phyloP scores from a whole-genome alignment of 1,140 invertebrate genomes.

The Rhagoletis pomonella region DNA sequence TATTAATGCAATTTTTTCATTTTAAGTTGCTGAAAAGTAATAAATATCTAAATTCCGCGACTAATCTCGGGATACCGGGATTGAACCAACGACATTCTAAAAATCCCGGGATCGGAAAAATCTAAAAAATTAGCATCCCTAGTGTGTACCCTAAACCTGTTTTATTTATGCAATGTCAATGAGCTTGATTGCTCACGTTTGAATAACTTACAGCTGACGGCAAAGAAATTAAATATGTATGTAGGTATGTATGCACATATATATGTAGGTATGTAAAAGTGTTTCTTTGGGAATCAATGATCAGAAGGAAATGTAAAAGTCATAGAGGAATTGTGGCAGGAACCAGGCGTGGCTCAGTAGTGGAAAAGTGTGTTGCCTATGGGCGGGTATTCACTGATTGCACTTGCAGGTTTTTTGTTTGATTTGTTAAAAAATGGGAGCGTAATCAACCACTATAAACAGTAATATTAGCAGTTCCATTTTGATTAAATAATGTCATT shows the following conservation, averaged over 20 bases:
- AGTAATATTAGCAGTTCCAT: no score
- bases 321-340: constrained; percentile 4
- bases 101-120: no score
- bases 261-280: background rate
- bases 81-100: no score
- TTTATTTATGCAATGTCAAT: constrained; percentile 57
- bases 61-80: no score
- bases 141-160: constrained; percentile 52
- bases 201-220: constrained; percentile 30
- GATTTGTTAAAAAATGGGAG: background rate
- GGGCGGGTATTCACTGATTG: background rate
- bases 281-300: background rate
- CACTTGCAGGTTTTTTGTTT: background rate
- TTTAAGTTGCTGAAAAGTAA: no score
- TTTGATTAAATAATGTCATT: no score
- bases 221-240: constrained; percentile 16
- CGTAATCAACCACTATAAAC: no score
- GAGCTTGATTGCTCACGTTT: constrained; percentile 55
- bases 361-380: background rate
- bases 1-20: no score
- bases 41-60: no score
- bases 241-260: background rate
- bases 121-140: no score
- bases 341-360: background rate
- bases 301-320: background rate